Base-by-base conservation (phyloP, 2,888 invertebrate species). In the Chelonus formosanus region DNA sequence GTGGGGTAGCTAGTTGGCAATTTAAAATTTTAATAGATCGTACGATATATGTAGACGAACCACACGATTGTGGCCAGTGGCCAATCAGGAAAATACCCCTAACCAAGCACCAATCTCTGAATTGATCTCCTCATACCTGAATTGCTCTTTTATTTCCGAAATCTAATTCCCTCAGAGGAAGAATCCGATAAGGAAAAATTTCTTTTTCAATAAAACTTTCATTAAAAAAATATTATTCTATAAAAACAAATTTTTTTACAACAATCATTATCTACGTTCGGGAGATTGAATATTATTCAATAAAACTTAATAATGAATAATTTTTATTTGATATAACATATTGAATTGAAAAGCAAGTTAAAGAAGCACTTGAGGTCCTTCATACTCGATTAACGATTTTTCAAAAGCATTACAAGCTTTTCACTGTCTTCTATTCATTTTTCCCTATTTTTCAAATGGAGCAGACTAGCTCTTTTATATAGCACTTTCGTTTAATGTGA, bases 1-100 rank as follows among this genome's bases (percentile, higher is more conserved):
- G 10, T 6, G 52, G 6, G 40, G 52, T 35, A 35, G 20, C 20
- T 20, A 43, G 20, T 48, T 3, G 43, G 20, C 60, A 62, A 65
- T 68, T 48, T 67, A 61, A 62, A 65, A 65, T 59, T 53, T 67
- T 63, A 58, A 54, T 55, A 59, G 31, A 31, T 43, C 32, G 10
- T 53, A 32, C 54, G 31, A 40, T 53, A 20, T 45, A 53, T 47
- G 34, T 40, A 48, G n/a, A 47, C 45, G 40, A 64, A 67, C 57
- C 69, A 52, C 60, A 53, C 58, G 50, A 69, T 36, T 31, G 68
- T 76, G 74, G 75, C 74, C 59, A 52, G 70, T 67, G 71, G 74
- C 73, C 77, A 76, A 77, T 75, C 71, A 68, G 68, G 67, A 71
- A 68, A 67, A 70, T 55, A 67, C 52, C 52, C 65, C 69, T 64